These are phyloP conservation scores for Vanessa tameamea DNA, from an alignment of 1,140 invertebrate species.

Conservation along the genomic window DNA sequence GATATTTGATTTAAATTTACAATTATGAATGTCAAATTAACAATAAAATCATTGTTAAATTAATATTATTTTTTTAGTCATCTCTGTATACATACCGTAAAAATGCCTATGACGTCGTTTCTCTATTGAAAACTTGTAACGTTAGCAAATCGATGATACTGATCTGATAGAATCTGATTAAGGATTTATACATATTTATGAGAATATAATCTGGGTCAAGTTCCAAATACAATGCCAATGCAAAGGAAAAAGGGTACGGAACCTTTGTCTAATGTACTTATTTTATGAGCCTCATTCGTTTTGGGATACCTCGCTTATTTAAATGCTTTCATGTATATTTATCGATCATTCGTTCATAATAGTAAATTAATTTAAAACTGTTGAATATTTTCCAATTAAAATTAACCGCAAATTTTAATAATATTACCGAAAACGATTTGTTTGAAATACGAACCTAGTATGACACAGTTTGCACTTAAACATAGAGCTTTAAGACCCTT, in stretches of 20 bases:
- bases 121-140: background rate
- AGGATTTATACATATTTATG: background rate
- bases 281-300: no score
- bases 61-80: no score
- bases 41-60: no score
- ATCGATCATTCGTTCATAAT: no score
- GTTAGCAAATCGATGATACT: background rate
- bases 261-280: background rate
- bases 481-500: constrained; percentile 9
- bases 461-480: background rate
- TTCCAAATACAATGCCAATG: background rate
- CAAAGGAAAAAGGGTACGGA: background rate
- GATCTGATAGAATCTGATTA: constrained; percentile 2
- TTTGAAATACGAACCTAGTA: background rate
- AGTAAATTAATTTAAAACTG: no score
- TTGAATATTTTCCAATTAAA: no score
- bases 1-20: no score
- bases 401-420: background rate
- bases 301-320: no score
- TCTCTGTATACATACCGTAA: no score
- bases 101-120: no score
- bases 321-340: no score
- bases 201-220: constrained; percentile 6
- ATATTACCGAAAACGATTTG: background rate
- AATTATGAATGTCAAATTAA: no score